A percentile compares a stretch with the other conserved stretches of the same genome.
Evolutionary conservation across 2,888 invertebrate species (phyloP).

Genomic region (Parnassius glacialis): DNA sequence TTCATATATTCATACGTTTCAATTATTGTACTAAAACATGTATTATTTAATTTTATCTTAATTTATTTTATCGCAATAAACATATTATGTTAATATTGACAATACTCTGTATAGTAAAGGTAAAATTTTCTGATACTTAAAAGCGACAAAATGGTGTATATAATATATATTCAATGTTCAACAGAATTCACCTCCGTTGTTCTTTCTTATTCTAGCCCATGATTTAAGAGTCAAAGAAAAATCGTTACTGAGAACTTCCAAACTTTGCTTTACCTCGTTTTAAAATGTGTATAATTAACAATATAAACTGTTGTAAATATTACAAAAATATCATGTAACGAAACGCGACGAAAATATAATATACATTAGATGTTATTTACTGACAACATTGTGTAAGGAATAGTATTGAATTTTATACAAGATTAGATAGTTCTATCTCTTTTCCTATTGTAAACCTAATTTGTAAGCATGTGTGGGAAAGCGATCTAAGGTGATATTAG

Average conservation of each 20-base stretch:
- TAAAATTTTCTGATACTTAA: no score
- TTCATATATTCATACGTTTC: no score
- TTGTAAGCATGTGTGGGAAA: constrained; percentile 1
- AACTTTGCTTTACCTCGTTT: constrained; percentile 1
- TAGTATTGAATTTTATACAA: constrained; percentile 66
- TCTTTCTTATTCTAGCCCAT: neutral
- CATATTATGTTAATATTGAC: no score
- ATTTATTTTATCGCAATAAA: no score
- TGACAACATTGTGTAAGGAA: constrained; percentile 47
- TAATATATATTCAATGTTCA: no score
- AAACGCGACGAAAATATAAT: constrained; percentile 27
- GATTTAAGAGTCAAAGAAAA: no score
- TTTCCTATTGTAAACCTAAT: constrained; percentile 32
- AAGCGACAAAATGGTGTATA: no score
- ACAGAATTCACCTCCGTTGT: no score
- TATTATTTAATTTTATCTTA: no score
- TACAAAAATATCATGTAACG: constrained; percentile 28
- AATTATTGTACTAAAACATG: no score
- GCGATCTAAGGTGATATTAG: neutral
- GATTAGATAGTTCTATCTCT: constrained; percentile 33
- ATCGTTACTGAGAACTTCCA: neutral
- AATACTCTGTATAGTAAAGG: no score
- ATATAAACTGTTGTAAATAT: constrained; percentile 34
- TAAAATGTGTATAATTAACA: constrained; percentile 1
- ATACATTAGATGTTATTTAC: constrained; percentile 36